Evolutionary conservation across 2,888 invertebrate species (phyloP), one percentile per base, ranked within the genome.

Genomic region (Chymomyza fuscimana): DNA sequence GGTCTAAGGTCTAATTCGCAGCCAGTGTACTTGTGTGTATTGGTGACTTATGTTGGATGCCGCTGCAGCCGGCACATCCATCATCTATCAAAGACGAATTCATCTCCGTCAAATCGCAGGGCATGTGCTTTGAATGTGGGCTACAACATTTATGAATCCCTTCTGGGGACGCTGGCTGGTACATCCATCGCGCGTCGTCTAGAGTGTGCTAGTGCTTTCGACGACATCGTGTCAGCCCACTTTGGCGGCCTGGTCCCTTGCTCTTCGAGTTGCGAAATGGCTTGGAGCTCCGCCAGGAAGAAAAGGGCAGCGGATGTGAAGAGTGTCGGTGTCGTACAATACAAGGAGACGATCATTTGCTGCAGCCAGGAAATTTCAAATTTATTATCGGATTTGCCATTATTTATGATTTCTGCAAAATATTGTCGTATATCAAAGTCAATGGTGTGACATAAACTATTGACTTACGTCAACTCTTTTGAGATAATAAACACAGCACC

Each of bases 311-410:
- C 7, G 64, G n/a, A 9, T 22, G 10, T 54, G 9, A 25, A 10
- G 32, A 19, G 65, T 6, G 51, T 9, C 22, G 58, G n/a, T 68
- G 75, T 58, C 66, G 69, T 69, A 63, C 32, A 69, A 78, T 63
- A 68, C 69, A 72, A 68, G 64, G 46, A 68, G 76, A 69, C 63
- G 87, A 89, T 89, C 86, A 88, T 86, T 86, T 87, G 86, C 82
- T 86, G 87, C 80, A 77, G 86, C 77, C 83, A 87, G 90, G 88
- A 88, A 88, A 90, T 89, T 88, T 90, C 85, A 89, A 90, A 91
- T 90, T 91, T 91, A 90, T 91, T 89, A 89, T 89, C 87, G 89
- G 89, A 89, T 89, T 90, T 90, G 85, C 88, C 82, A 89, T 90
- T 91, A 91, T 91, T 91, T 90, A 90, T 90, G 89, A 90, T 90